These are phyloP conservation scores for Ammospiza caudacuta DNA, from an alignment of 2,113 vertebrate species.

Conservation along the genomic window DNA sequence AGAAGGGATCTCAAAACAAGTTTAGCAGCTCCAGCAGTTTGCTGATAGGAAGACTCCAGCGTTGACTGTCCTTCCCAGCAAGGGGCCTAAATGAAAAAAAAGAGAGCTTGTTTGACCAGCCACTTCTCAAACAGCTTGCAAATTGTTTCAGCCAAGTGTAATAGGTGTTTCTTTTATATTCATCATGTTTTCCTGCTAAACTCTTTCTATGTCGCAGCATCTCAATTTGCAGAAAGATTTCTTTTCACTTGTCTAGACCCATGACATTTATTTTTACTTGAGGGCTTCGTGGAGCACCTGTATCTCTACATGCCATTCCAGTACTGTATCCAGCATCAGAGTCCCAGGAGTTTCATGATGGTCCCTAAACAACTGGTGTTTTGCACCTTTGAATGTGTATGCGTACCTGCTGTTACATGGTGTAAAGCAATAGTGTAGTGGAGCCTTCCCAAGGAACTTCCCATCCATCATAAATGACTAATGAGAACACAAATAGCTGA, in stretches of 20 bases:
- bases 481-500: background rate
- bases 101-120: background rate
- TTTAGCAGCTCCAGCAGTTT: background rate
- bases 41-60: background rate
- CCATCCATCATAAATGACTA: background rate
- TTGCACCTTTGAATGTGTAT: background rate
- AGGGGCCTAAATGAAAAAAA: background rate
- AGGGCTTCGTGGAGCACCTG: background rate
- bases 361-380: background rate
- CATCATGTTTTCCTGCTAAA: background rate
- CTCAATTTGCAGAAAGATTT: background rate
- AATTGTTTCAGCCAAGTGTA: background rate
- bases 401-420: rapidly evolving
- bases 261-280: background rate
- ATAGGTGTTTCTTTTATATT: background rate
- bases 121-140: background rate
- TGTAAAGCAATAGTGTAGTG: background rate
- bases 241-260: background rate
- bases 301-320: background rate
- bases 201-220: background rate
- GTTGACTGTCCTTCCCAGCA: background rate
- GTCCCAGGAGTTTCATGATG: background rate
- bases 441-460: background rate
- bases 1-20: constrained; percentile 29
- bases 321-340: background rate